Evolutionary conservation across 1,140 invertebrate genomes (phyloP).

Genomic region (Trachymyrmex cornetzi): DNA sequence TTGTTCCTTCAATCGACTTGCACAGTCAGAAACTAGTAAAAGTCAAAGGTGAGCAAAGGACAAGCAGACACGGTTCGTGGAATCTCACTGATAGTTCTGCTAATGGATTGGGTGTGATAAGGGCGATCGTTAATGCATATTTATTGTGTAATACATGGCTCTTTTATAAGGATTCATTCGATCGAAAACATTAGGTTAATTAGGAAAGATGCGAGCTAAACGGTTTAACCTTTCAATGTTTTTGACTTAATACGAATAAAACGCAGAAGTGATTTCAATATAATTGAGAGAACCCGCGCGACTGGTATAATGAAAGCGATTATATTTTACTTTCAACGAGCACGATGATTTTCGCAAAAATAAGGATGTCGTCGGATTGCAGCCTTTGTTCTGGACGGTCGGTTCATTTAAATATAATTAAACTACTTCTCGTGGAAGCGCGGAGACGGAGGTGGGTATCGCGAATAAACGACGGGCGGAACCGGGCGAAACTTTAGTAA

Average conservation of each 20-base stretch:
- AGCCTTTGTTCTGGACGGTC: background rate
- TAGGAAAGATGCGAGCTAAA: background rate
- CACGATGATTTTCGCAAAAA: background rate
- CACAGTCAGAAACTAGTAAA: background rate
- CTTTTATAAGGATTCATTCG: background rate
- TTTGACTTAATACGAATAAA: background rate
- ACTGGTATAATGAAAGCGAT: background rate
- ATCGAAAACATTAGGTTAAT: background rate
- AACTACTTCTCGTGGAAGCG: slow-evolving; percentile 14
- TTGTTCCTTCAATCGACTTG: slow-evolving; percentile 25
- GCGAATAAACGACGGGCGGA: background rate
- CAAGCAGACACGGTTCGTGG: slow-evolving; percentile 48
- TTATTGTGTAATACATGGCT: background rate
- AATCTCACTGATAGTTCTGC: slow-evolving; percentile 54
- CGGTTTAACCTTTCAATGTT: background rate
- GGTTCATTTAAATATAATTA: slow-evolving; percentile 60
- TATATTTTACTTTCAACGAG: slow-evolving; percentile 10
- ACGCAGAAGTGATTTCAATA: background rate
- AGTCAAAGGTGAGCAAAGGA: slow-evolving; percentile 54
- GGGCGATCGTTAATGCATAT: slow-evolving; percentile 46
- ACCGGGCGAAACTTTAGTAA: background rate
- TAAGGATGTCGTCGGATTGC: background rate
- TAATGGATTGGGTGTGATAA: slow-evolving; percentile 66
- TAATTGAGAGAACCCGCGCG: background rate
- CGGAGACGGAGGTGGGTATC: background rate